phyloP scores from a whole-genome alignment of 2,113 vertebrate species.

The Oenanthe melanoleuca region DNA sequence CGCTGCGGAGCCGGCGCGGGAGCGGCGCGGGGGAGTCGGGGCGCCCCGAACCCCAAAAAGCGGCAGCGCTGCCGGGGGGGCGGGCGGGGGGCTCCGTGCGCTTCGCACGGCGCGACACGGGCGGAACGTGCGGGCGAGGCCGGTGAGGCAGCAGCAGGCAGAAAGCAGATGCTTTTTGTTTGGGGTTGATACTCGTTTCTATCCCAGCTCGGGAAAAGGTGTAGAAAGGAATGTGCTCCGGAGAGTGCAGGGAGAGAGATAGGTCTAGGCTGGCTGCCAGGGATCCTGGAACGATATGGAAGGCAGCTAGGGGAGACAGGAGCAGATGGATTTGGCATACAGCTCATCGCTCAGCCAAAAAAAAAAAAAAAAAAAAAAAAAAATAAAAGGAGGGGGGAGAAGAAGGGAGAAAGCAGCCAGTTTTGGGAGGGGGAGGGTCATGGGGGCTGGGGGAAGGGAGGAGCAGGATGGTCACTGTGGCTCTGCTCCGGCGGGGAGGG shows the following conservation, averaged over 20 bases:
- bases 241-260: constrained; percentile 56
- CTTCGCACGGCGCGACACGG: constrained; percentile 53
- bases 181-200: constrained; percentile 50
- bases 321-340: too few relatives aligned
- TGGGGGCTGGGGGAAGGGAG: constrained; percentile 26
- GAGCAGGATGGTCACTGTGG: not conserved
- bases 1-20: constrained; percentile 30
- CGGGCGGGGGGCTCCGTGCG: constrained; percentile 22
- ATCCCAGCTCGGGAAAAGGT: constrained; percentile 49
- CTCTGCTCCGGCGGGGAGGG: not conserved
- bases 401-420: constrained; percentile 41
- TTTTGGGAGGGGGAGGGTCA: constrained; percentile 59
- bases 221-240: constrained; percentile 69
- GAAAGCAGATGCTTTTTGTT: constrained; percentile 59
- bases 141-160: constrained; percentile 45
- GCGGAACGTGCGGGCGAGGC: constrained; percentile 17
- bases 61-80: too few relatives aligned
- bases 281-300: too few relatives aligned
- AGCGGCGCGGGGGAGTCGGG: constrained; percentile 37
- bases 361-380: too few relatives aligned
- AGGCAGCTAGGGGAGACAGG: too few relatives aligned
- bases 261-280: constrained; percentile 65
- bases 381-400: not conserved
- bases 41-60: not conserved
- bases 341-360: too few relatives aligned